Base-by-base conservation (phyloP, 1,140 invertebrate genomes). In the Apolygus lucorum region DNA sequence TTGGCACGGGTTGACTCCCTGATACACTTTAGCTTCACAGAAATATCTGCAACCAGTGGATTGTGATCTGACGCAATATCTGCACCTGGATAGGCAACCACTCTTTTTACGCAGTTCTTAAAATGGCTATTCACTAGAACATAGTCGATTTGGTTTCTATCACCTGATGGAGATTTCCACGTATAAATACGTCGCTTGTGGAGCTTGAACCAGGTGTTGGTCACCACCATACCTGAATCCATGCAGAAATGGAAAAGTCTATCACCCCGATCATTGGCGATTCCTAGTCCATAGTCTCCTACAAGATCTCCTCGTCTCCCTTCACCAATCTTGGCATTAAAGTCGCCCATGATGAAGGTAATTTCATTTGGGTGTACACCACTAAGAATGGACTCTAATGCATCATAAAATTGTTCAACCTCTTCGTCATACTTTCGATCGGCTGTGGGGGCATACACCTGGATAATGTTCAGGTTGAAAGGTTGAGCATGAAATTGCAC, bases 311-410 rank as follows among this genome's bases (percentile, higher is more conserved):
- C 66, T 49, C 34, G 17, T 52, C 49, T 28, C 21, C 11, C 26
- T 17, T 65, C 27, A 17, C 69, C 69, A 64, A 69, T 54, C 34
- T 69, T 69, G 1, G 59, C 59, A 28, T 69, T 69, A 8, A 13
- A 69, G 24, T 69, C 68, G 28, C 68, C 68, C 68, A 69, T 64
- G 25, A 69, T 24, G 8, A 71, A 62, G n/a, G 52, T 69, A 59
- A 54, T 66, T 28, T 64, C 62, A 52, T 52, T 52, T 8, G n/a
- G 34, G 42, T 34, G 17, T 59, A 54, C 64, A 8, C 34, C 34
- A 49, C 26, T 42, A 26, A 71, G 17, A 14, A 54, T 54, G 25
- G 52, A 21, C 13, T 28, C 52, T 17, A 71, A 52, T n/a, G 67
- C 49, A 28, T 68, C 49, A 71, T 71, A 71, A 28, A 71, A 71